Percentiles rank a stretch among this genome's conserved stretches.
Evolutionary conservation across 2,113 vertebrate genomes (phyloP).

Genomic region (Budorcas taxicolor): DNA sequence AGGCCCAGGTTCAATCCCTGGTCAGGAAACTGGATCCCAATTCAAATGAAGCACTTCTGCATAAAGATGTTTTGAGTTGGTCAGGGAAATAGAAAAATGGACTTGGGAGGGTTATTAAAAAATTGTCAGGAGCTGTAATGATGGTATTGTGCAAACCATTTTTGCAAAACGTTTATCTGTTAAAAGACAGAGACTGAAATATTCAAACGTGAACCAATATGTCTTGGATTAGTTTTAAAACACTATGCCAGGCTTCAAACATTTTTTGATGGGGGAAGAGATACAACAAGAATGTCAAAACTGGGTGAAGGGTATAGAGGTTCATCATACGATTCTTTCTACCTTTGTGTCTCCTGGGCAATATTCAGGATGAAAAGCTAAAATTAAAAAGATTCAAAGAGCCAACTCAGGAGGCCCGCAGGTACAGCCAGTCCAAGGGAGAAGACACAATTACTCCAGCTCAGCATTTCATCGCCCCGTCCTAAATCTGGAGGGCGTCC

Average conservation of each 20-base stretch:
- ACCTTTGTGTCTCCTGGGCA: not conserved
- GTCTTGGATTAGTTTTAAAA: not conserved
- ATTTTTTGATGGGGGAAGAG: not conserved
- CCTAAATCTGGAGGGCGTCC: not conserved
- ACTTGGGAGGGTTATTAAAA: not conserved
- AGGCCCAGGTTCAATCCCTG: not conserved
- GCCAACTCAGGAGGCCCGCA: fast-evolving
- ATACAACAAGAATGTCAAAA: not conserved
- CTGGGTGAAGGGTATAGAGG: fast-evolving
- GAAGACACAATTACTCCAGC: not conserved
- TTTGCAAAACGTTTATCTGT: not conserved
- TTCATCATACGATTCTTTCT: not conserved
- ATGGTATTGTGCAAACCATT: not conserved
- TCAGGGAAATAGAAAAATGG: not conserved
- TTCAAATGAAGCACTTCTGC: not conserved
- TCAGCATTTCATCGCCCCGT: fast-evolving
- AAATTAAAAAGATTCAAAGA: not conserved
- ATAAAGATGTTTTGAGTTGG: not conserved
- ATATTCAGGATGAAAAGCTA: not conserved
- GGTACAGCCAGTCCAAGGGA: fast-evolving
- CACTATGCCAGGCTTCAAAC: not conserved
- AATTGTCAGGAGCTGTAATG: not conserved
- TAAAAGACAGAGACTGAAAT: not conserved
- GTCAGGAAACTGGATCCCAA: not conserved
- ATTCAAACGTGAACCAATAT: not conserved